A percentile compares a stretch with the other conserved stretches of the same genome.
These are phyloP conservation scores for Helicolenus hilgendorfi DNA, from an alignment of 2,797 vertebrate species.

Conservation along the genomic window DNA sequence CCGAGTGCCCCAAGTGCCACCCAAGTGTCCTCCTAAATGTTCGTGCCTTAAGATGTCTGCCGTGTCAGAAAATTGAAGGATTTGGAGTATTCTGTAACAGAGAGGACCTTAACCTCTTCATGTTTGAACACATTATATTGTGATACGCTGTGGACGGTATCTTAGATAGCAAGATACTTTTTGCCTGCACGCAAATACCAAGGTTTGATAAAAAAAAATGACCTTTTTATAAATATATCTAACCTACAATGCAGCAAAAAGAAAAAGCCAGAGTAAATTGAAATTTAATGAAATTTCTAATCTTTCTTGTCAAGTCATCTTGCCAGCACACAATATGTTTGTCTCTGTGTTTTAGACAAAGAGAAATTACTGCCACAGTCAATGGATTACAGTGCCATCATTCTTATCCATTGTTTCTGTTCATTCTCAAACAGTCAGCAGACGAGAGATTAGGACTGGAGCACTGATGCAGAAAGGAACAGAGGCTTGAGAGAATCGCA, in stretches of 20 bases:
- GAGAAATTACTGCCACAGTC: slow-evolving; percentile 62
- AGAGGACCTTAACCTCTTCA: slow-evolving; percentile 14
- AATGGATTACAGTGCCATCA: slow-evolving; percentile 60
- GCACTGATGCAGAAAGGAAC: slow-evolving; percentile 71
- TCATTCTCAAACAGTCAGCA: slow-evolving; percentile 68
- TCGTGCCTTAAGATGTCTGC: slow-evolving; percentile 55
- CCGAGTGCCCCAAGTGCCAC: no score
- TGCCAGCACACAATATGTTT: slow-evolving; percentile 47
- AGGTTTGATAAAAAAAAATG: slow-evolving; percentile 17
- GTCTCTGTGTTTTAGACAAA: slow-evolving; percentile 59
- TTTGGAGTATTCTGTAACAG: slow-evolving; percentile 43
- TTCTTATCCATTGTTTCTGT: slow-evolving; percentile 63
- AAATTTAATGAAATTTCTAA: slow-evolving; percentile 74
- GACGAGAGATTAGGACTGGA: slow-evolving; percentile 71
- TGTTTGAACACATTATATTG: slow-evolving; percentile 22
- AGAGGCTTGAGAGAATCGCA: slow-evolving; percentile 62
- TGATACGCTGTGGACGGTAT: not conserved
- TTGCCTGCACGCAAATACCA: slow-evolving; percentile 27
- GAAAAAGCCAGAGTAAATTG: slow-evolving; percentile 43
- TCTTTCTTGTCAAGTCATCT: slow-evolving; percentile 60
- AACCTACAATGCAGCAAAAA: not conserved
- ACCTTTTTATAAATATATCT: slow-evolving; percentile 39
- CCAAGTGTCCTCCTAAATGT: slow-evolving; percentile 76
- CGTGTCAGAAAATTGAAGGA: slow-evolving; percentile 60
- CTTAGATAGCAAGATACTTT: not conserved